Conservation (phyloP, 2,888 invertebrate genomes). For the Raillietiella orientalis region DNA sequence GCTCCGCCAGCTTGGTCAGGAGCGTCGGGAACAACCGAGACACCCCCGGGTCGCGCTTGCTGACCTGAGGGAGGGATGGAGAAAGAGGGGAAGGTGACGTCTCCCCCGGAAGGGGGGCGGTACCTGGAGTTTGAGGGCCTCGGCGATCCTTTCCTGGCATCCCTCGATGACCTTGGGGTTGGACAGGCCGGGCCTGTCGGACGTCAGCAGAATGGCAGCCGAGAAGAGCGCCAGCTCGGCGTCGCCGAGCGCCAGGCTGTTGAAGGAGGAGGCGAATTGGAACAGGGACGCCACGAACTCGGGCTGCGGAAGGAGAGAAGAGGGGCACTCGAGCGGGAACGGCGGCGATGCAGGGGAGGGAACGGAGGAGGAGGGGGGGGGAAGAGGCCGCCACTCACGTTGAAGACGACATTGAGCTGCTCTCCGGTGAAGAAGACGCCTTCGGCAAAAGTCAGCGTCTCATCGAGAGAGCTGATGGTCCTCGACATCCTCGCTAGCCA, state of each 20-base stretch:
- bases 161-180: slow-evolving; percentile 43
- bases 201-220: slow-evolving; percentile 45
- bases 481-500: slow-evolving; percentile 65
- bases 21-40: slow-evolving; percentile 22
- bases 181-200: slow-evolving; percentile 43
- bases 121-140: slow-evolving; percentile 58
- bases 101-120: too few species aligned
- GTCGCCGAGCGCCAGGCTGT: slow-evolving; percentile 37
- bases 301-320: slow-evolving; percentile 24
- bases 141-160: slow-evolving; percentile 44
- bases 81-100: background rate
- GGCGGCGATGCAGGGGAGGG: slow-evolving; percentile 4
- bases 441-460: slow-evolving; percentile 54
- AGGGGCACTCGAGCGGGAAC: too few species aligned
- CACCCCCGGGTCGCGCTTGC: slow-evolving; percentile 23
- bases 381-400: slow-evolving; percentile 35
- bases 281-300: slow-evolving; percentile 51
- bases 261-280: slow-evolving; percentile 33
- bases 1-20: slow-evolving; percentile 31
- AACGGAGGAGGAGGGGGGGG: background rate
- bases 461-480: slow-evolving; percentile 29
- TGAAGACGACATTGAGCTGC: slow-evolving; percentile 57
- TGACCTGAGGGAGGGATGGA: slow-evolving; percentile 14
- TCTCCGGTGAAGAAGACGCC: slow-evolving; percentile 47
- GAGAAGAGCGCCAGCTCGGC: slow-evolving; percentile 67